A percentile compares a stretch with the other conserved stretches of the same genome.
phyloP scores from a whole-genome alignment of 2,113 vertebrate species.

The Tiliqua scincoides region DNA sequence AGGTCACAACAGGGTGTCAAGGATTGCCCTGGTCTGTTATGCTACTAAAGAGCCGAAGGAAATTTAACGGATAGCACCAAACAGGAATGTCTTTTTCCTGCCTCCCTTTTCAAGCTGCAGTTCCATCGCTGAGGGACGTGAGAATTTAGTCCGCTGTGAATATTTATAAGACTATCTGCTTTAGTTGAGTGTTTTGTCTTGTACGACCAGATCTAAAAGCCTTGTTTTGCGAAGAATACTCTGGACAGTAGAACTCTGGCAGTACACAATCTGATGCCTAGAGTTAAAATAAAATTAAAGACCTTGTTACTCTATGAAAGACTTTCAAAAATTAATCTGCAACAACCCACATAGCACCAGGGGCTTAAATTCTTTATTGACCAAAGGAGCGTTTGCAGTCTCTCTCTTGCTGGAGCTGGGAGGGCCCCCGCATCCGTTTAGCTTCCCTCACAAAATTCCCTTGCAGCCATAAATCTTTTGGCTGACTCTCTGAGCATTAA shows the following conservation, averaged over 20 bases:
- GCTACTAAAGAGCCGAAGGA: neutral
- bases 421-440: constrained; percentile 58
- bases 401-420: constrained; percentile 27
- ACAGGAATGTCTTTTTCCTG: neutral
- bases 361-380: constrained; percentile 77
- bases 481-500: constrained; percentile 46
- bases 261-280: constrained; percentile 39
- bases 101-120: neutral
- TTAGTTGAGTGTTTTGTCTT: neutral
- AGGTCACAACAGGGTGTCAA: neutral
- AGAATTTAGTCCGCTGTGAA: neutral
- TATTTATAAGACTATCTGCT: neutral
- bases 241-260: constrained; percentile 28
- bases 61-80: neutral
- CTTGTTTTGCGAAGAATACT: constrained; percentile 15
- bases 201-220: neutral
- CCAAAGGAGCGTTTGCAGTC: constrained; percentile 41
- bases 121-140: rapidly evolving
- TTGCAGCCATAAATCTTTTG: constrained; percentile 59
- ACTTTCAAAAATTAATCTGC: constrained; percentile 73
- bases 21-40: neutral
- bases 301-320: constrained; percentile 64
- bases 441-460: constrained; percentile 48
- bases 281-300: constrained; percentile 70
- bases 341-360: constrained; percentile 58